Conservation (phyloP, 2,113 vertebrate genomes). For the Cyprinus carpio region DNA sequence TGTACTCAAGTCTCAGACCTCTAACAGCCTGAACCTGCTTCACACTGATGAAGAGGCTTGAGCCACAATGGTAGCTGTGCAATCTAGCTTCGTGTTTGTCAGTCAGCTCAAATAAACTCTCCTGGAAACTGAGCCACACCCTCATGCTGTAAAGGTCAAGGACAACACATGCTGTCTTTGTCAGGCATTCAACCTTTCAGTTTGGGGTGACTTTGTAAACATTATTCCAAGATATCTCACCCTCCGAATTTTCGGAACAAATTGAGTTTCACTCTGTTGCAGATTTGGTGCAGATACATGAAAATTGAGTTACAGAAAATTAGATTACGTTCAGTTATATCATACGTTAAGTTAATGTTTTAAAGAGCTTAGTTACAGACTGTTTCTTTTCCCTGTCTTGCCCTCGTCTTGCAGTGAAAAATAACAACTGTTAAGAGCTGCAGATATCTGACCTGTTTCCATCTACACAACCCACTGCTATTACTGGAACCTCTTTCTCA, state of each 20-base stretch:
- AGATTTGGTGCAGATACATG: conserved; percentile 50
- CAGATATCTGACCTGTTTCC: neutral
- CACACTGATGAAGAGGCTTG: conserved; percentile 23
- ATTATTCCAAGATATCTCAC: conserved; percentile 53
- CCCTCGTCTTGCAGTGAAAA: neutral
- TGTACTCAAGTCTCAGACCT: neutral
- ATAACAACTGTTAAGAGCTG: conserved; percentile 7
- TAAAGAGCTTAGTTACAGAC: conserved; percentile 32
- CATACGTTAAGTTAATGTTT: conserved; percentile 44
- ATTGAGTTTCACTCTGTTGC: conserved; percentile 48
- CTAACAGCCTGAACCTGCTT: conserved; percentile 3
- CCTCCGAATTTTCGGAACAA: conserved; percentile 42
- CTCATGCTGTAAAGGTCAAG: conserved; percentile 13
- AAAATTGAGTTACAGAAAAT: conserved; percentile 55
- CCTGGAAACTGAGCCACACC: conserved; percentile 20
- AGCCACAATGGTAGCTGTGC: neutral
- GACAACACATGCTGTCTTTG: conserved; percentile 24
- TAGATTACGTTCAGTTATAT: conserved; percentile 44
- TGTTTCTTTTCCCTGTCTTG: conserved; percentile 26
- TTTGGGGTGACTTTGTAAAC: conserved; percentile 47
- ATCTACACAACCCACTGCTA: neutral
- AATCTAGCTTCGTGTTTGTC: neutral
- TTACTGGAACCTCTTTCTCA: neutral
- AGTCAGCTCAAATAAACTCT: conserved; percentile 30
- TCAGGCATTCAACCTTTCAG: conserved; percentile 39